phyloP scores from a whole-genome alignment of 37 sponge, comb jelly and placozoan genomes.

The Trichoplax adhaerens region DNA sequence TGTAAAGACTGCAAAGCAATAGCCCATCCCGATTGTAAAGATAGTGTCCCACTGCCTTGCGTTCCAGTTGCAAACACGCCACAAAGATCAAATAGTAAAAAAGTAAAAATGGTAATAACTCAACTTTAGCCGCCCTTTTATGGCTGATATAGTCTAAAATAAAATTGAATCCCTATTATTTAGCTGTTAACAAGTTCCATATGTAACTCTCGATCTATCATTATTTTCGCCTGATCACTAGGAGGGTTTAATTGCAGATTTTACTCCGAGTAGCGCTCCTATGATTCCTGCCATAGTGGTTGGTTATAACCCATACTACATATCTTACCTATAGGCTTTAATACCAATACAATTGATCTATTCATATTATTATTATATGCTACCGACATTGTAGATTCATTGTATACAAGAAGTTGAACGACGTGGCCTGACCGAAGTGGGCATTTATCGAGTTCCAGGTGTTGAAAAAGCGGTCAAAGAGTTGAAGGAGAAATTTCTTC shows the following conservation, averaged over 20 bases:
- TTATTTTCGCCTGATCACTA: constrained; percentile 6
- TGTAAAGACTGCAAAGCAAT: constrained; percentile 52
- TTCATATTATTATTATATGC: too few species aligned
- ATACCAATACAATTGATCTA: too few species aligned
- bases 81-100: not conserved
- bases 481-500: constrained; percentile 61
- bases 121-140: not conserved
- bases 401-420: constrained; percentile 74
- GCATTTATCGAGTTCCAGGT: constrained; percentile 72
- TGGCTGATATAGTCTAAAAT: not conserved
- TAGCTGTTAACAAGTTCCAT: not conserved
- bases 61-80: constrained; percentile 67
- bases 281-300: constrained; percentile 62
- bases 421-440: constrained; percentile 61
- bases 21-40: constrained; percentile 57
- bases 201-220: not conserved
- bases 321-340: too few species aligned
- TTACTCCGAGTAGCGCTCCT: constrained; percentile 62
- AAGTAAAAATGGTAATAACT: constrained; percentile 24
- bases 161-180: not conserved
- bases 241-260: constrained; percentile 52
- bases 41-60: constrained; percentile 64
- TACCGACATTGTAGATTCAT: not conserved
- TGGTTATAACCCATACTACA: too few species aligned
- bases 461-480: constrained; percentile 56